Evolutionary conservation across 2,797 vertebrate genomes (phyloP).

Genomic region (Remorina albescens): DNA sequence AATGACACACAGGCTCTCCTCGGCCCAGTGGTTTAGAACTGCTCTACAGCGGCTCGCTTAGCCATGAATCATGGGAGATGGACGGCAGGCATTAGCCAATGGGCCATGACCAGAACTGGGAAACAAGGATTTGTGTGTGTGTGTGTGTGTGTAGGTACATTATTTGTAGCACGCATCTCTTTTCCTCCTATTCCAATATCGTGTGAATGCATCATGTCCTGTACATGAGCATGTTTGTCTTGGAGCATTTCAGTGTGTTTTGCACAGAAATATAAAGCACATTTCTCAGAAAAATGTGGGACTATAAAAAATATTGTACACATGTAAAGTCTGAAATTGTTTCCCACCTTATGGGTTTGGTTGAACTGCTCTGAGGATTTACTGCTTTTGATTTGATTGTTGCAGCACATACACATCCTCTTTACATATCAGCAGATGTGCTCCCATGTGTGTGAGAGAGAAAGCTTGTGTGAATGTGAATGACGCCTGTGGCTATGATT

Average conservation of each 20-base stretch:
- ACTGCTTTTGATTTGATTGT: constrained; percentile 43
- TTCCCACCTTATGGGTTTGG: constrained; percentile 25
- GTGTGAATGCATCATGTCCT: constrained; percentile 41
- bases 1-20: constrained; percentile 78
- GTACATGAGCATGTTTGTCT: constrained; percentile 43
- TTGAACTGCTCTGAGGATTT: constrained; percentile 42
- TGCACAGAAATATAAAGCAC: constrained; percentile 28
- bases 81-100: constrained; percentile 75
- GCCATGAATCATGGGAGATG: constrained; percentile 80
- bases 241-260: constrained; percentile 25
- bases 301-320: neutral
- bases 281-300: constrained; percentile 8
- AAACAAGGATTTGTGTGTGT: constrained; percentile 56
- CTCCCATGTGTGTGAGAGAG: constrained; percentile 5
- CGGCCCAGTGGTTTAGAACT: constrained; percentile 80
- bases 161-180: constrained; percentile 52
- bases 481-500: constrained; percentile 43
- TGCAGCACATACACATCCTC: constrained; percentile 27
- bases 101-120: constrained; percentile 73
- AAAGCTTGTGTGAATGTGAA: constrained; percentile 9
- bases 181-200: constrained; percentile 43
- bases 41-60: constrained; percentile 78
- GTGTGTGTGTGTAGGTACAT: constrained; percentile 27
- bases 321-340: constrained; percentile 11
- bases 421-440: constrained; percentile 29